A percentile compares a stretch with the other conserved stretches of the same genome.
phyloP scores from a whole-genome alignment of 2,113 vertebrate species.

The Melanerpes aurifrons region DNA sequence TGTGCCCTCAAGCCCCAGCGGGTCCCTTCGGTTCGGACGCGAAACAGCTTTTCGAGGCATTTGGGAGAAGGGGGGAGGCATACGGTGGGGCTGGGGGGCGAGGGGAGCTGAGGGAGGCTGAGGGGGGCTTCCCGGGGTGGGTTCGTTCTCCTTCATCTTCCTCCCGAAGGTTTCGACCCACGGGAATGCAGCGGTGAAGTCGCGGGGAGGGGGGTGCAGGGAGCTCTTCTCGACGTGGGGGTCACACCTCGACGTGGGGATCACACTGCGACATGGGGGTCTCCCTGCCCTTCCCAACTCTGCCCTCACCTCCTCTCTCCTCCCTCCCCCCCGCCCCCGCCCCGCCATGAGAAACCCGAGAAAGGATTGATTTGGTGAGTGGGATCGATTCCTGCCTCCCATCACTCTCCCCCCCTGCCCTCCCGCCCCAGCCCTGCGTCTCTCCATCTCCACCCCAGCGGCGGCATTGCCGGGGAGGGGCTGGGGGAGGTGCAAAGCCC shows the following conservation, averaged over 20 bases:
- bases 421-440: not conserved
- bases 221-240: no score
- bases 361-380: constrained; percentile 70
- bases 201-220: no score
- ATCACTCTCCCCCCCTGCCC: no score
- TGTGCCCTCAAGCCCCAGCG: not conserved
- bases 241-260: no score
- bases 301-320: not conserved
- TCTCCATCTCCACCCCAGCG: not conserved
- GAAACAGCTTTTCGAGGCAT: not conserved
- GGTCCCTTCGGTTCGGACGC: not conserved
- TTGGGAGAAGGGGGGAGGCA: not conserved
- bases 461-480: not conserved
- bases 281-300: not conserved
- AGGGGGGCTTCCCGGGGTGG: no score
- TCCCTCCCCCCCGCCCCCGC: not conserved
- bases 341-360: constrained; percentile 4
- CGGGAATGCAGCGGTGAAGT: not conserved
- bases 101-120: no score
- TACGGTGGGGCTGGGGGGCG: not conserved
- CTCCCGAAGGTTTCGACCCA: not conserved
- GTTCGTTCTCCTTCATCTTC: not conserved
- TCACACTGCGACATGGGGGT: not conserved
- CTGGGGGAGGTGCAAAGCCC: no score
- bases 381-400: constrained; percentile 19